Conservation (phyloP, 2,797 vertebrate species). For the Trichosurus vulpecula region DNA sequence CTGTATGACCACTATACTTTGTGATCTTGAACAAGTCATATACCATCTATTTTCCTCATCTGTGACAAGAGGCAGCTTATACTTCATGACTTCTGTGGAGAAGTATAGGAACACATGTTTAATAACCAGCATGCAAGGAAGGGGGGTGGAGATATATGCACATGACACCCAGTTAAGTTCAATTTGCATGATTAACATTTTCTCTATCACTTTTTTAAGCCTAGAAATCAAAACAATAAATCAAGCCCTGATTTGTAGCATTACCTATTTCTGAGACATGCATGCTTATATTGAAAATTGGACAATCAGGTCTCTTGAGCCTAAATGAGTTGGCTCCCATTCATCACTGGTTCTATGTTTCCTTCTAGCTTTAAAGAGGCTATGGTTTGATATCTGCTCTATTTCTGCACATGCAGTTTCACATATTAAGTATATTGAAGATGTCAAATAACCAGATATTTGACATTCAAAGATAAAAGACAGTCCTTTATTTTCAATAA, state of each 20-base stretch:
- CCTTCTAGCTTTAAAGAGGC: neutral
- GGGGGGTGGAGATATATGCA: neutral
- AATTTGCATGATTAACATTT: neutral
- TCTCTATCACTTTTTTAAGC: neutral
- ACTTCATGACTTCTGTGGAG: neutral
- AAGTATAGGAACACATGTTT: neutral
- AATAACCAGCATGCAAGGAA: neutral
- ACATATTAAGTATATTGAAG: neutral
- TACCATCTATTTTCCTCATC: neutral
- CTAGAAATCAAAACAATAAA: neutral
- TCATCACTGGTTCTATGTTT: neutral
- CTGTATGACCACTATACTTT: neutral
- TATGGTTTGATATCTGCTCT: neutral
- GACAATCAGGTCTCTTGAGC: neutral
- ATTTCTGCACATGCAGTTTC: neutral
- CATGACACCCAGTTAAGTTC: neutral
- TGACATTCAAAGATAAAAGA: neutral
- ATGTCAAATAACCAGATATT: neutral
- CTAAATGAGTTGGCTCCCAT: neutral
- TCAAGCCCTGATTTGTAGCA: neutral
- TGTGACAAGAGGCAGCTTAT: neutral
- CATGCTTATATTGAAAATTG: neutral
- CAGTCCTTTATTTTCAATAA: neutral
- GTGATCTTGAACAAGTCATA: neutral
- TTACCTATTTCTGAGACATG: neutral